phyloP scores from a whole-genome alignment of 2,888 invertebrate genomes.

The Andrena haemorrhoa region DNA sequence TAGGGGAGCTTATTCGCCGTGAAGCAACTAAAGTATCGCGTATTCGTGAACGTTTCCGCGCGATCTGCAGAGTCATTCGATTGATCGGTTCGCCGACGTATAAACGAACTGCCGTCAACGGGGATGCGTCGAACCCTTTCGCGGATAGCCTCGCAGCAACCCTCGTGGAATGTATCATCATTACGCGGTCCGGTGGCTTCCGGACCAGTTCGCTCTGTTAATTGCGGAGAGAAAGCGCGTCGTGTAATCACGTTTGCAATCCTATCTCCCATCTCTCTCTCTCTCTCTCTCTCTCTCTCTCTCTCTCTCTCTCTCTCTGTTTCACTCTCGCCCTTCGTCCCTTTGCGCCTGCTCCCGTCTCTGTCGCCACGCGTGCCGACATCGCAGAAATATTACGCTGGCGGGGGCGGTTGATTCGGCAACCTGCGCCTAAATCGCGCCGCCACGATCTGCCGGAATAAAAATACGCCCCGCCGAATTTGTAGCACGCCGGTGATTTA shows the following conservation, averaged over 20 bases:
- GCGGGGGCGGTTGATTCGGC: conserved; percentile 59
- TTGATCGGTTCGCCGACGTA: conserved; percentile 59
- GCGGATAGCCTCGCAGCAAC: conserved; percentile 51
- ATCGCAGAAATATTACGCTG: conserved; percentile 69
- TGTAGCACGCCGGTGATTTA: conserved; percentile 55
- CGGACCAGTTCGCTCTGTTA: conserved; percentile 73
- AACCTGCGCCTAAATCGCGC: conserved; percentile 56
- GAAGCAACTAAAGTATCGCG: conserved; percentile 47
- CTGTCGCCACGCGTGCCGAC: conserved; percentile 55
- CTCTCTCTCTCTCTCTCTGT: background rate
- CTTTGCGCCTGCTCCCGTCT: background rate
- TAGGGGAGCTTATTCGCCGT: background rate
- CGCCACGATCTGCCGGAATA: conserved; percentile 45
- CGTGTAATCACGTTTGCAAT: conserved; percentile 73
- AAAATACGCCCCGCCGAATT: conserved; percentile 56
- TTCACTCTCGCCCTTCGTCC: background rate
- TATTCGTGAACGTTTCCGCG: conserved; percentile 45
- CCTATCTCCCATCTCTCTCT: conserved; percentile 22
- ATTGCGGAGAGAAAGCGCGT: conserved; percentile 76
- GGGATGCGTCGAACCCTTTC: conserved; percentile 57
- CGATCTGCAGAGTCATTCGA: conserved; percentile 62
- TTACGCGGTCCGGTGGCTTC: conserved; percentile 76
- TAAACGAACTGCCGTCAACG: conserved; percentile 66
- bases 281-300: background rate
- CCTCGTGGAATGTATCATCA: conserved; percentile 78